These are phyloP conservation scores for Psylliodes chrysocephalus DNA, from an alignment of 2,888 invertebrate genomes.

Conservation along the genomic window DNA sequence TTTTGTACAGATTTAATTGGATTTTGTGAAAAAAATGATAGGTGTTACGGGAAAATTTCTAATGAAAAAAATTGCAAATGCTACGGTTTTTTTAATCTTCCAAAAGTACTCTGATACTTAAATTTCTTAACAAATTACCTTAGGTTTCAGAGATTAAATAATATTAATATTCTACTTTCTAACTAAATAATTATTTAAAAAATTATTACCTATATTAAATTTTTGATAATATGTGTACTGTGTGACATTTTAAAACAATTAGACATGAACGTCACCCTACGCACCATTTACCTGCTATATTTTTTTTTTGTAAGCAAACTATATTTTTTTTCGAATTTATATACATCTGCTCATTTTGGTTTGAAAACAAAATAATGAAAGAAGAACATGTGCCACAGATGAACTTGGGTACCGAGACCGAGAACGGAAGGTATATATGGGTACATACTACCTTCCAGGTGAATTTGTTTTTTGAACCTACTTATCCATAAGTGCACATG, in stretches of 20 bases:
- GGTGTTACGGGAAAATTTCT: too few species aligned
- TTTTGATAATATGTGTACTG: too few species aligned
- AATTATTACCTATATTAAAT: too few species aligned
- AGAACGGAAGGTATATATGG: constrained; percentile 23
- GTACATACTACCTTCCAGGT: constrained; percentile 28
- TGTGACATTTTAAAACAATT: too few species aligned
- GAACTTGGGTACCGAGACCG: constrained; percentile 18
- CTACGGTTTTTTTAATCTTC: too few species aligned
- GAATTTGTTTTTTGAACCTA: constrained; percentile 30
- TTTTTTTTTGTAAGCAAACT: constrained; percentile 13
- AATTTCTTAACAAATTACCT: neutral
- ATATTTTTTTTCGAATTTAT: constrained; percentile 23
- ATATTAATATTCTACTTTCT: too few species aligned
- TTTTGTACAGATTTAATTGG: constrained; percentile 6
- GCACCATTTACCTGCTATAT: constrained; percentile 23
- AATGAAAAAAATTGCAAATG: too few species aligned
- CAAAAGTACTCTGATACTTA: too few species aligned
- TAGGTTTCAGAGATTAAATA: too few species aligned
- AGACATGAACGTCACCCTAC: too few species aligned
- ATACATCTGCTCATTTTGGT: constrained; percentile 33
- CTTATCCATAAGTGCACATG: constrained; percentile 29
- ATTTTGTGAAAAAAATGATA: neutral
- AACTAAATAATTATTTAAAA: too few species aligned
- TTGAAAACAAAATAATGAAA: constrained; percentile 35
- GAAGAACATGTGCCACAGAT: constrained; percentile 34